Percentiles rank a stretch among this genome's conserved stretches.
Evolutionary conservation across 2,888 invertebrate genomes (phyloP).

Genomic region (Liodrosophila aerea): DNA sequence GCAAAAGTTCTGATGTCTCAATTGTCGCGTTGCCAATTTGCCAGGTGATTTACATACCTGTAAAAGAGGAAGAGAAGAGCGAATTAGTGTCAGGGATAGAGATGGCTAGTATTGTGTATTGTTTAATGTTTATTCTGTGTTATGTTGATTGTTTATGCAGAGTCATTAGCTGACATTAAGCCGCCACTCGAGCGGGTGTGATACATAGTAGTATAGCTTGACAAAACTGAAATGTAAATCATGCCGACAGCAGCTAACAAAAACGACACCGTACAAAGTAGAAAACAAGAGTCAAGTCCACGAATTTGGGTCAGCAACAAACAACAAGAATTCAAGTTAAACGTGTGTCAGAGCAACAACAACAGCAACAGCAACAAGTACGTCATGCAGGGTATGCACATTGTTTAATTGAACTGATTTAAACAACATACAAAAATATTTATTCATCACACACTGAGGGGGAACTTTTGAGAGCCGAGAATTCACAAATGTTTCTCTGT

Average conservation of each 20-base stretch:
- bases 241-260: conserved; percentile 35
- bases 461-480: too few species aligned
- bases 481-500: too few species aligned
- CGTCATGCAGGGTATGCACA: conserved; percentile 52
- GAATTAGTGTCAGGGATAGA: background rate
- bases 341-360: conserved; percentile 20
- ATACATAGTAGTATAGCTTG: conserved; percentile 36
- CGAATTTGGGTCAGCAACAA: conserved; percentile 65
- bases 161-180: conserved; percentile 52
- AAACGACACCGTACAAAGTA: conserved; percentile 42
- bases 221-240: conserved; percentile 52
- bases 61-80: background rate
- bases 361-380: conserved; percentile 37
- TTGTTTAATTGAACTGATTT: conserved; percentile 63
- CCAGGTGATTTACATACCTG: conserved; percentile 54
- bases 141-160: conserved; percentile 34
- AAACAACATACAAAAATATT: conserved; percentile 28
- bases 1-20: conserved; percentile 57
- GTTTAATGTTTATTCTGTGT: conserved; percentile 24
- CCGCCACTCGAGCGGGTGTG: conserved; percentile 26
- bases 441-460: too few species aligned
- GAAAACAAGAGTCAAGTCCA: conserved; percentile 67
- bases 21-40: conserved; percentile 31
- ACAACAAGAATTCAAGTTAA: too few species aligned
- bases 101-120: conserved; percentile 36